Conservation (phyloP, 2,888 invertebrate species). For the Trichacis sp. region DNA sequence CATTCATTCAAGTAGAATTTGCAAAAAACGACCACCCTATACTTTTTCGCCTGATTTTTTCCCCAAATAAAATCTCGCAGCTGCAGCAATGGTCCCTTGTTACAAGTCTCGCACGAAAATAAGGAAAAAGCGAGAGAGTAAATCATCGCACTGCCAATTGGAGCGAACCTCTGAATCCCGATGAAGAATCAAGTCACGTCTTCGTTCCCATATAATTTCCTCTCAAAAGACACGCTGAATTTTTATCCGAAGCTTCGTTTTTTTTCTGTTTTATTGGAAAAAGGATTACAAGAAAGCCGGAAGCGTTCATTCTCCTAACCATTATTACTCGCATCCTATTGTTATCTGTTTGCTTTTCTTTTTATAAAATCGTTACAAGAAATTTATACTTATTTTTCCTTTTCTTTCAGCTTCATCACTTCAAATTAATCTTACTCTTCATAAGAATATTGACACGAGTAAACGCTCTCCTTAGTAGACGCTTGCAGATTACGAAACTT, state of each 20-base stretch:
- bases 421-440: neutral
- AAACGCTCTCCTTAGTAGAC: too few species aligned
- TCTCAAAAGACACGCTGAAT: constrained; percentile 34
- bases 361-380: too few species aligned
- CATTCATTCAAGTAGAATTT: neutral
- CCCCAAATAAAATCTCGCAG: neutral
- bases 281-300: too few species aligned
- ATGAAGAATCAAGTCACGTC: constrained; percentile 35
- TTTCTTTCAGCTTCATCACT: too few species aligned
- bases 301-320: too few species aligned
- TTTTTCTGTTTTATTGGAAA: constrained; percentile 26
- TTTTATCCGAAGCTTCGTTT: constrained; percentile 26
- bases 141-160: constrained; percentile 38
- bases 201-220: constrained; percentile 32
- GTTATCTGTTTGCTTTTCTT: too few species aligned
- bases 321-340: too few species aligned
- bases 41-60: neutral
- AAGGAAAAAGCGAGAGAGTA: constrained; percentile 32
- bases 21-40: too few species aligned
- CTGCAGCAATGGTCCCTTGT: neutral
- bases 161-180: constrained; percentile 22
- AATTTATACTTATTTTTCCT: too few species aligned
- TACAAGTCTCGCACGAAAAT: constrained; percentile 16
- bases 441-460: neutral
- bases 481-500: neutral